Conservation (phyloP, 2,113 vertebrate genomes). For the Alligator mississippiensis region DNA sequence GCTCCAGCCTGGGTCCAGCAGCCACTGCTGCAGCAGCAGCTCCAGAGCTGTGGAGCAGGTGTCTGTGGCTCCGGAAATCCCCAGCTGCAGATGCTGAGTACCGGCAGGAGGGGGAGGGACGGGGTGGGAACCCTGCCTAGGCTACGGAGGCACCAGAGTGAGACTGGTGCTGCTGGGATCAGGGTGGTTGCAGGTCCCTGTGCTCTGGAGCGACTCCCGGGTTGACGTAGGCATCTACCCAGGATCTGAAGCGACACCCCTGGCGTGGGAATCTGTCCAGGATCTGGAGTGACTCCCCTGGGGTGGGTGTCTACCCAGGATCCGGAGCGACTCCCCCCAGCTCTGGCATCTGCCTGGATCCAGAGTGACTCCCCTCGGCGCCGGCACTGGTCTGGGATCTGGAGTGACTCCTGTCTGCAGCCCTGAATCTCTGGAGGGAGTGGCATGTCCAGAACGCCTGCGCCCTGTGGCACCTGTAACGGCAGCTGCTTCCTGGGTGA, state of each 20-base stretch:
- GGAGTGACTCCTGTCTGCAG: neutral
- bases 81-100: neutral
- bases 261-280: neutral
- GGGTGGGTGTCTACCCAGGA: too few species aligned
- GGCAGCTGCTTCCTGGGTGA: neutral
- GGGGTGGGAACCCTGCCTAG: neutral
- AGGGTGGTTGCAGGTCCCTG: neutral
- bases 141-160: neutral
- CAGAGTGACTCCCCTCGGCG: too few species aligned
- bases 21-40: neutral
- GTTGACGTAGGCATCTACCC: too few species aligned
- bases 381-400: too few species aligned
- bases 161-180: neutral
- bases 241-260: too few species aligned
- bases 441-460: neutral
- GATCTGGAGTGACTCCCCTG: neutral
- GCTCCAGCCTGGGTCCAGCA: too few species aligned
- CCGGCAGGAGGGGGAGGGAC: neutral
- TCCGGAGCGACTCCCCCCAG: too few species aligned
- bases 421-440: neutral
- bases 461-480: neutral
- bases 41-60: neutral
- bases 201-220: neutral
- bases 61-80: neutral
- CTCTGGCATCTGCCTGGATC: too few species aligned